A percentile compares a stretch with the other conserved stretches of the same genome.
phyloP scores from a whole-genome alignment of 1,140 invertebrate species.

The Bombus pascuorum region DNA sequence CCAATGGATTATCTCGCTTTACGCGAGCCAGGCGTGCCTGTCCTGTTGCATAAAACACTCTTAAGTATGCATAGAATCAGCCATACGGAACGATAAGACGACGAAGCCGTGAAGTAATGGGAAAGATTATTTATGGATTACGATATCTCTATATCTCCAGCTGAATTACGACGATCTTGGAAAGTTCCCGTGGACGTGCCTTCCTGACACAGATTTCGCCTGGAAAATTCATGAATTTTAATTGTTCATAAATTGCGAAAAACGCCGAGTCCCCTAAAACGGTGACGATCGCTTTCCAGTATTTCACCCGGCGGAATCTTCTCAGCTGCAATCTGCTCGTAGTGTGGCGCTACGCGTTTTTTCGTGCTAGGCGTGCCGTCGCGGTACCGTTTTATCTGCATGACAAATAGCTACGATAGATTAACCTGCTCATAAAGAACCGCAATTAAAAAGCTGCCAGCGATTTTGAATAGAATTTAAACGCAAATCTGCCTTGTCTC shows the following conservation, averaged over 20 bases:
- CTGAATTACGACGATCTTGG: slow-evolving; percentile 50
- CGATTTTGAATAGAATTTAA: slow-evolving; percentile 10
- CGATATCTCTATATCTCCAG: slow-evolving; percentile 36
- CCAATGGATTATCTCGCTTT: not conserved
- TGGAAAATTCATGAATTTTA: slow-evolving; percentile 45
- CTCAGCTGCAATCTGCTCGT: too few relatives aligned
- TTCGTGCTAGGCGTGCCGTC: too few relatives aligned
- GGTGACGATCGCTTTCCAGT: not conserved
- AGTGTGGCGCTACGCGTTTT: too few relatives aligned
- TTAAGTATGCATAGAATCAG: slow-evolving; percentile 56
- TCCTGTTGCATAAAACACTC: slow-evolving; percentile 48
- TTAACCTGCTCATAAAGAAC: not conserved
- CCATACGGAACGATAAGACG: slow-evolving; percentile 51
- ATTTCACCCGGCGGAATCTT: not conserved
- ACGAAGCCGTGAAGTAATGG: slow-evolving; percentile 50
- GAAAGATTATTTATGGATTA: slow-evolving; percentile 55
- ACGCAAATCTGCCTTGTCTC: too few relatives aligned
- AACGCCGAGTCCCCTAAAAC: not conserved
- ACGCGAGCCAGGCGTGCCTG: not conserved
- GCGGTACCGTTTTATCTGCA: not conserved
- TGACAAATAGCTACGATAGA: slow-evolving; percentile 11
- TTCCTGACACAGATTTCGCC: slow-evolving; percentile 45
- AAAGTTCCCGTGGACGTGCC: slow-evolving; percentile 43
- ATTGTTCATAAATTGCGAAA: slow-evolving; percentile 42
- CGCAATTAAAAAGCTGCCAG: slow-evolving; percentile 29